Evolutionary conservation across 1,140 invertebrate genomes (phyloP), one percentile per base, ranked within the genome.

Genomic region (Aphelinus certus): DNA sequence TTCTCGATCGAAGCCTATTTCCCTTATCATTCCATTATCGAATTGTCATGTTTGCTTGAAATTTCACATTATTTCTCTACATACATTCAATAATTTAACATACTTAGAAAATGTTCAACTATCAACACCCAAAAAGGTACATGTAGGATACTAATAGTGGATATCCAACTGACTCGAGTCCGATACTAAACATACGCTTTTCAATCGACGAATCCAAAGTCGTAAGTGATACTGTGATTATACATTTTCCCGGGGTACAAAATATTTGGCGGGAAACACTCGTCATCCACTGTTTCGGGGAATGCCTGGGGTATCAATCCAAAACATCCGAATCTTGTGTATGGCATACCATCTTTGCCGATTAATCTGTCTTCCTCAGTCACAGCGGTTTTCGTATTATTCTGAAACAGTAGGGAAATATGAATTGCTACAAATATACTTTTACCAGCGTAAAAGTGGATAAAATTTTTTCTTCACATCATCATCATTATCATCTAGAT

Each of bases 291-390:
- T 46, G 89, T 87, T 83, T 92, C 87, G 1, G 91, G 91, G 82
- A 90, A 92, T 77, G 91, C 89, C 78, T 92, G 92, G 0, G 92
- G 89, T 75, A 93, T 91, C 4, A 92, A 81, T 77, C 89, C 90
- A 77, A 93, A 88, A 5, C 85, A 91, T n/a, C 89, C 87, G 79
- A 91, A 89, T 77, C 86, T 86, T 26, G 81, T 79, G 78, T 92
- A 92, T 0, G 82, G 63, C 0, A 83, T 78, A 43, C 90, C 89
- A 53, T 85, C 83, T 81, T 92, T 91, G 3, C 91, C 91, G 26
- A 75, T 75, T 43, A 89, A 63, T 62, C 80, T 79, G 26, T 26
- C 26, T 26, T 26, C 26, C 3, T 76, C 72, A n/a, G 26, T 26
- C 26, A 26, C 26, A 82, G 77, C 3, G 79, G 72, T 66, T 62